These are phyloP conservation scores for Leptinotarsa texana DNA, from an alignment of 1,140 invertebrate species.

Conservation along the genomic window DNA sequence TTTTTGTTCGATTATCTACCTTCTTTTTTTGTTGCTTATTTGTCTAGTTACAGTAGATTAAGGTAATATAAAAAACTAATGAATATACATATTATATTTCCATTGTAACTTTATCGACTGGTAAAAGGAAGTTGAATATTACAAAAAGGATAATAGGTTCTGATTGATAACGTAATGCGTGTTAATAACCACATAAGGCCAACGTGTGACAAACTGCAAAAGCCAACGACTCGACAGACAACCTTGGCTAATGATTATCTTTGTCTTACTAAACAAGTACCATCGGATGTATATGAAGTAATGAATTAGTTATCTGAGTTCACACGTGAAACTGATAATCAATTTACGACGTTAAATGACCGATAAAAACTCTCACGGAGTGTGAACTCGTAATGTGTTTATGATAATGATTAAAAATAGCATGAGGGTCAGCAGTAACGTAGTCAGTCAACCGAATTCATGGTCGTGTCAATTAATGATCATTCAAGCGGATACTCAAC, in stretches of 20 bases:
- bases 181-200: too few species aligned
- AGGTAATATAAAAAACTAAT: too few species aligned
- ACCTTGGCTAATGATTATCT: background rate
- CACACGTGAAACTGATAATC: constrained; percentile 8
- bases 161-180: too few species aligned
- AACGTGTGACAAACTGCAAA: too few species aligned
- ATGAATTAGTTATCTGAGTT: background rate
- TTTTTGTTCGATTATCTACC: too few species aligned
- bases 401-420: constrained; percentile 1
- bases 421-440: background rate
- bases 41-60: too few species aligned
- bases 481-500: background rate
- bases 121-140: too few species aligned
- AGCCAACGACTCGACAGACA: background rate
- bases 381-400: background rate
- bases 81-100: too few species aligned
- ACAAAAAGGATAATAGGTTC: too few species aligned
- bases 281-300: background rate
- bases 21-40: too few species aligned
- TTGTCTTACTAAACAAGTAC: background rate
- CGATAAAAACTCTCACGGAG: background rate
- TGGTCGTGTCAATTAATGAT: constrained; percentile 1
- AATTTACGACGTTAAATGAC: constrained; percentile 4
- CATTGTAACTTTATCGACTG: too few species aligned
- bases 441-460: constrained; percentile 4